A percentile compares a stretch with the other conserved stretches of the same genome.
phyloP scores from a whole-genome alignment of 2,888 invertebrate genomes.

The Ormyrus rosae region DNA sequence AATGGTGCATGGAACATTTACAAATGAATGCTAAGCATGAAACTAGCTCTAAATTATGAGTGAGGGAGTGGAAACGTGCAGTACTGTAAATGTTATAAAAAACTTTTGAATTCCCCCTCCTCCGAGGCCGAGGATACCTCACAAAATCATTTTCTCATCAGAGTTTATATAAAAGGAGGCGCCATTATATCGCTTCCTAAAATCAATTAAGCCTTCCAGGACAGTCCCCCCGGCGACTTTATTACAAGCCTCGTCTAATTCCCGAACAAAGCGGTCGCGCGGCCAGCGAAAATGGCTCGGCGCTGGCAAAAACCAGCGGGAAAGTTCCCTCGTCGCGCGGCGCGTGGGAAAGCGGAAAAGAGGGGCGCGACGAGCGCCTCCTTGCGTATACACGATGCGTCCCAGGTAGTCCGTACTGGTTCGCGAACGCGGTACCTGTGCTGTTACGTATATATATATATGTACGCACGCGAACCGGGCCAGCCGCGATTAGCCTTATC shows the following conservation, averaged over 20 bases:
- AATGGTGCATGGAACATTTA: conserved; percentile 23
- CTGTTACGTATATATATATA: not conserved
- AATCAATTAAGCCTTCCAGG: no score
- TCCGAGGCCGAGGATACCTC: conserved; percentile 3
- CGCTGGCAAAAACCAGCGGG: no score
- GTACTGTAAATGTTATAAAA: not conserved
- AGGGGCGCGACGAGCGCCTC: not conserved
- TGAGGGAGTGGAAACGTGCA: conserved; percentile 14
- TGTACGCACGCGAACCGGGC: not conserved
- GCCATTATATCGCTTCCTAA: no score
- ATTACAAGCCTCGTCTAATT: no score
- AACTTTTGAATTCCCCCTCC: conserved; percentile 14
- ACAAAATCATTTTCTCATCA: no score
- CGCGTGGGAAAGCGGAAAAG: conserved; percentile 36
- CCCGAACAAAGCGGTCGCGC: no score
- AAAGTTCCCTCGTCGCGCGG: not conserved
- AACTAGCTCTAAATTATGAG: not conserved
- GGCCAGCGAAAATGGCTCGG: no score
- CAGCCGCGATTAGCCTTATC: conserved; percentile 50
- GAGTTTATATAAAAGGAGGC: no score
- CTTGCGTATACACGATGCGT: not conserved
- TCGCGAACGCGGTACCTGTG: not conserved
- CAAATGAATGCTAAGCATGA: conserved; percentile 24
- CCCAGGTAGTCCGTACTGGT: not conserved
- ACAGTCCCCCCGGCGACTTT: no score